Evolutionary conservation across 2,797 vertebrate genomes (phyloP).

Genomic region (Phaenicophaeus curvirostris): DNA sequence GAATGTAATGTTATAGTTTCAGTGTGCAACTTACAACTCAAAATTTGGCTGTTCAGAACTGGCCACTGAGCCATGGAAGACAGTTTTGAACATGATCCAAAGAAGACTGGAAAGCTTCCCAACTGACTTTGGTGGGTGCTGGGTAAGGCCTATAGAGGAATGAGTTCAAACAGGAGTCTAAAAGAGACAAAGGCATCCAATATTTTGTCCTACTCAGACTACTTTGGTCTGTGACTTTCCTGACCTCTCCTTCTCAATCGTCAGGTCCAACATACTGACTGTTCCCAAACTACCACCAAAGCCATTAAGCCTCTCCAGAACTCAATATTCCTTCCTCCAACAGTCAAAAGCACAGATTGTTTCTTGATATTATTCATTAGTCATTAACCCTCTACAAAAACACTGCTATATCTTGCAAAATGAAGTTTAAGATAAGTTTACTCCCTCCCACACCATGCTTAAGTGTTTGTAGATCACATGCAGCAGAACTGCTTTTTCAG

Average conservation of each 20-base stretch:
- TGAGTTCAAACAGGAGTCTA: background rate
- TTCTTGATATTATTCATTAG: background rate
- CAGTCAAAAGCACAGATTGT: background rate
- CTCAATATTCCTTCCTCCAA: background rate
- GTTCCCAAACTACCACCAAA: background rate
- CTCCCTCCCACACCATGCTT: background rate
- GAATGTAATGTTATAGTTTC: fast-evolving
- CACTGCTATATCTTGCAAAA: background rate
- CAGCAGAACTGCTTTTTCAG: background rate
- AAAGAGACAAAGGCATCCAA: background rate
- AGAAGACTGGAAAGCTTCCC: background rate
- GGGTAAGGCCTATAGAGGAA: background rate
- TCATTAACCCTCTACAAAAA: background rate
- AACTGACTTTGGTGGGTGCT: background rate
- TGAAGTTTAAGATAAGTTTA: background rate
- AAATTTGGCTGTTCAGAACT: background rate
- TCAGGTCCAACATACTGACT: fast-evolving
- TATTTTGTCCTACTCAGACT: background rate
- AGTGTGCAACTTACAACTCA: fast-evolving
- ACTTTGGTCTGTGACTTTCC: background rate
- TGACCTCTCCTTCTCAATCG: background rate
- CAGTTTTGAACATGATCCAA: fast-evolving
- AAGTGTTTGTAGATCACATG: background rate
- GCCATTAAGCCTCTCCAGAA: background rate
- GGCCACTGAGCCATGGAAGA: background rate